Percentiles rank a stretch among this genome's conserved stretches.
These are phyloP conservation scores for Toxotes chatareus DNA, from an alignment of 2,113 vertebrate species.

Conservation along the genomic window DNA sequence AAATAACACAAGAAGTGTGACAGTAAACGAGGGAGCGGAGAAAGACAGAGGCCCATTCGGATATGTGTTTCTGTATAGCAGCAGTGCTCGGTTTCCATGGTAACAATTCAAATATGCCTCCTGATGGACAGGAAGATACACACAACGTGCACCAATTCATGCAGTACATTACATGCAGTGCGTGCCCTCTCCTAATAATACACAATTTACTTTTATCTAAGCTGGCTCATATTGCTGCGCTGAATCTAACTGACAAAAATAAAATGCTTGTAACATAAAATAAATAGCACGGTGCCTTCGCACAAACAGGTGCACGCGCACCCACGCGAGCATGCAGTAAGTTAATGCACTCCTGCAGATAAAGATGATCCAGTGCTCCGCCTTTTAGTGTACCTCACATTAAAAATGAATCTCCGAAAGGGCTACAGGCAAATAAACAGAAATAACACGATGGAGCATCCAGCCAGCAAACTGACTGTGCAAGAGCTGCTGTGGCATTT, in stretches of 20 bases:
- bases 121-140: conserved; percentile 75
- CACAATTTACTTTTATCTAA: conserved; percentile 61
- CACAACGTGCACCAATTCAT: conserved; percentile 40
- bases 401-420: conserved; percentile 61
- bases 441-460: conserved; percentile 33
- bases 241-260: conserved; percentile 41
- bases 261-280: conserved; percentile 46
- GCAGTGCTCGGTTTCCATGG: conserved; percentile 84
- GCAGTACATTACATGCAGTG: conserved; percentile 30
- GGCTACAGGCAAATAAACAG: conserved; percentile 58
- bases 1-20: conserved; percentile 61
- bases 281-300: conserved; percentile 37
- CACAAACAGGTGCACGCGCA: background rate
- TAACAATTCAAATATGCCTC: conserved; percentile 85
- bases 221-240: conserved; percentile 18
- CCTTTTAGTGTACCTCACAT: conserved; percentile 59
- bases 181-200: conserved; percentile 46
- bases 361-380: conserved; percentile 39
- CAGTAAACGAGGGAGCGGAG: conserved; percentile 48
- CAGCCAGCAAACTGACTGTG: conserved; percentile 11
- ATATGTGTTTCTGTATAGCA: conserved; percentile 73
- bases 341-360: conserved; percentile 54
- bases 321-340: conserved; percentile 29
- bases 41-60: conserved; percentile 57
- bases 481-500: conserved; percentile 33